These are phyloP conservation scores for Sebastes oblongus DNA, from an alignment of 2,797 vertebrate species.

Conservation along the genomic window DNA sequence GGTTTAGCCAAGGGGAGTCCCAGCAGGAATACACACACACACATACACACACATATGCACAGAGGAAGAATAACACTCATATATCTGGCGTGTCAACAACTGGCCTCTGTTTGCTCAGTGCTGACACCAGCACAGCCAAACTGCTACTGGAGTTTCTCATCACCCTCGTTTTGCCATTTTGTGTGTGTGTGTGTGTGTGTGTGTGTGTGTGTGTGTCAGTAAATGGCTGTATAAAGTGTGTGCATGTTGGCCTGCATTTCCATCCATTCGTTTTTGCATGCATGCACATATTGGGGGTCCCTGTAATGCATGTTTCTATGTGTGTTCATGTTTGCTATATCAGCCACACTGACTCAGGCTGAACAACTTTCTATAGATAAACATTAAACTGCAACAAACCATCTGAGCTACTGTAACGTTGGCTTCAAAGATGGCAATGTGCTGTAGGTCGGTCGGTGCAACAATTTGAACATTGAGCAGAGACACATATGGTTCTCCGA, in stretches of 20 bases:
- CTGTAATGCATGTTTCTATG: neutral
- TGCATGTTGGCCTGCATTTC: neutral
- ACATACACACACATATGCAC: slow-evolving; percentile 43
- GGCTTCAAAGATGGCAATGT: neutral
- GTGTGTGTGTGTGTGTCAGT: slow-evolving; percentile 19
- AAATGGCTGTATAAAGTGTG: neutral
- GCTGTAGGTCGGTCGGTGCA: neutral
- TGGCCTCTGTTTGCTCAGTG: slow-evolving; percentile 81
- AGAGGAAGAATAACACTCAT: slow-evolving; percentile 82
- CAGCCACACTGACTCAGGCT: neutral
- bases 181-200: slow-evolving; percentile 13
- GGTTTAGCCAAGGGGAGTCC: slow-evolving; percentile 77
- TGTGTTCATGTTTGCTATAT: neutral
- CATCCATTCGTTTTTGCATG: slow-evolving; percentile 28
- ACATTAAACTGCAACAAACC: neutral
- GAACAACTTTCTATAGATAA: neutral
- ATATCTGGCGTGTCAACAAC: slow-evolving; percentile 84
- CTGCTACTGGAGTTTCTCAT: slow-evolving; percentile 70
- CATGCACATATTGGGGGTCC: neutral
- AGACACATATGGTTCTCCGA: neutral
- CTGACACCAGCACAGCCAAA: slow-evolving; percentile 67
- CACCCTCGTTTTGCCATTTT: slow-evolving; percentile 44
- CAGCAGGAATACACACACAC: slow-evolving; percentile 71
- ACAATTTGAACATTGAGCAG: neutral
- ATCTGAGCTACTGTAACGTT: neutral